Evolutionary conservation across 2,797 vertebrate species (phyloP).

Genomic region (Setipinna tenuifilis): DNA sequence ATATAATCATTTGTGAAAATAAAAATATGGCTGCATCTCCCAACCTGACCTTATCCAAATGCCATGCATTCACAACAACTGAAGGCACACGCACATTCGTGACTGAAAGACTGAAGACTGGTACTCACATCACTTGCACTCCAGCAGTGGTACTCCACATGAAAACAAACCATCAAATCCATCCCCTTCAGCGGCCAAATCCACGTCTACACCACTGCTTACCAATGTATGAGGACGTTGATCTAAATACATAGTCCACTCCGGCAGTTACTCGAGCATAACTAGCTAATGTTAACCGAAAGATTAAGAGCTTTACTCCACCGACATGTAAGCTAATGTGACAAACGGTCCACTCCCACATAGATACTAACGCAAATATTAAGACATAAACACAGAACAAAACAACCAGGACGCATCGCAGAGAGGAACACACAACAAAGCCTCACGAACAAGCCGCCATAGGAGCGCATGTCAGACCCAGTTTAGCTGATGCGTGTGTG

Average conservation of each 20-base stretch:
- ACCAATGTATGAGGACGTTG: neutral
- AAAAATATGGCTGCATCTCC: neutral
- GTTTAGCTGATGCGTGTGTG: conserved; percentile 57
- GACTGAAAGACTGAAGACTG: neutral
- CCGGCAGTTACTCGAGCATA: neutral
- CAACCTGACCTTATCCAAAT: neutral
- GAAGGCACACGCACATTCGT: neutral
- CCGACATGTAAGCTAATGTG: neutral
- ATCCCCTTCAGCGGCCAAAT: neutral
- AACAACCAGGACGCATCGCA: conserved; percentile 26
- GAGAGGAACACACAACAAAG: conserved; percentile 31
- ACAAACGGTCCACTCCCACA: neutral
- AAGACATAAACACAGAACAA: neutral
- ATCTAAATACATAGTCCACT: neutral
- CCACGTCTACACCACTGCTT: neutral
- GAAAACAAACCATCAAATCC: neutral
- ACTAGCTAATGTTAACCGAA: neutral
- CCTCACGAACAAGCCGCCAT: neutral
- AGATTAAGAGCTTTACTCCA: neutral
- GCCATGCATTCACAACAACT: neutral
- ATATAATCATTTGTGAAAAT: neutral
- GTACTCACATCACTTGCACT: conserved; percentile 8
- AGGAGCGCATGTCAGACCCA: conserved; percentile 62
- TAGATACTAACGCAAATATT: neutral
- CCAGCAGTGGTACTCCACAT: neutral